Evolutionary conservation across 2,888 invertebrate genomes (phyloP).

Genomic region (Anorthoa munda): DNA sequence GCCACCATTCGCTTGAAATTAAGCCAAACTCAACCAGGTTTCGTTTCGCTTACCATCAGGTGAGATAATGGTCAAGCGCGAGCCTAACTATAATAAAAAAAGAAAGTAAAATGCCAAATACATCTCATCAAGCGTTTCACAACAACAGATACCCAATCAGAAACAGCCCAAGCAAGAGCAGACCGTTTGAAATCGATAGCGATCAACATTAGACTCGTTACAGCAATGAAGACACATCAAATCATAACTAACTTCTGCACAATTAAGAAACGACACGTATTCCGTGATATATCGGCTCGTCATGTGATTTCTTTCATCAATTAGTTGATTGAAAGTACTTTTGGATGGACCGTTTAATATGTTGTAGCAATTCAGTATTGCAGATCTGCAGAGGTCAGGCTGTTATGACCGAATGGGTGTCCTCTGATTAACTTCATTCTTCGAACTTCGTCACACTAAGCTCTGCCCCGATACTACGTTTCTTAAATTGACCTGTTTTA

Average conservation of each 20-base stretch:
- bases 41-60: no score
- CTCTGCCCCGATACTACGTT: no score
- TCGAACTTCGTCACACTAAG: no score
- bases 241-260: slow-evolving; percentile 54
- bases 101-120: no score
- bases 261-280: slow-evolving; percentile 50
- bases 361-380: neutral
- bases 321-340: slow-evolving; percentile 20
- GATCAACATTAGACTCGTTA: slow-evolving; percentile 60
- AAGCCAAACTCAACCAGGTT: no score
- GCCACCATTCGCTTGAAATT: no score
- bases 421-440: no score
- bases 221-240: slow-evolving; percentile 57
- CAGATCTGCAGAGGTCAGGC: neutral
- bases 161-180: neutral
- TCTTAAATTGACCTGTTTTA: no score
- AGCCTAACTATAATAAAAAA: no score
- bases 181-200: slow-evolving; percentile 61
- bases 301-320: slow-evolving; percentile 48
- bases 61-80: no score
- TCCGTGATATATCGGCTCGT: slow-evolving; percentile 45
- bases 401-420: neutral
- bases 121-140: no score
- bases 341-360: neutral
- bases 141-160: slow-evolving; percentile 10